Evolutionary conservation across 2,888 invertebrate genomes (phyloP), one percentile per base, ranked within the genome.

Genomic region (Drosophila lutescens): DNA sequence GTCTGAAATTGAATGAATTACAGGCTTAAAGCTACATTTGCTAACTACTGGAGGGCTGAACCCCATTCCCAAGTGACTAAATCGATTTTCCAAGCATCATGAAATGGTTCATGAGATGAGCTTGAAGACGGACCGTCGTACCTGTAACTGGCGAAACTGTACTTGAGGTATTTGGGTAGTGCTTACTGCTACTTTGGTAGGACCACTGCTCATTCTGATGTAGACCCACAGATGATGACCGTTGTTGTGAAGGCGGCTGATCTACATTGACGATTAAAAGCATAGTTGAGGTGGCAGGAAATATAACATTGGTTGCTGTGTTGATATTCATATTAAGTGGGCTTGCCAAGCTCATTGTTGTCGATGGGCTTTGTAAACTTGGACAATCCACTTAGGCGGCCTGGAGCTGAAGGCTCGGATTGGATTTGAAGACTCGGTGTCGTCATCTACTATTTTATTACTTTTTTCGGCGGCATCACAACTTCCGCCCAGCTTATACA

Each of bases 401-500:
- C 95, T 1, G 94, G 94, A n/a, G 88, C 94, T 94, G 4, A n/a
- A n/a, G 92, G 92, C 15, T 93, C 91, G 91, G 93, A 95, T 91
- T 91, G n/a, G 95, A 93, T 93, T 94, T 60, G 92, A 93, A 91
- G 94, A 93, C 82, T 95, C 95, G 53, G 94, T 94, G 86, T 94
- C 94, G 86, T 95, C 93, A 84, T 95, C 95, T 66, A 94, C 95
- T 0, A 94, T 92, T 92, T 95, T 94, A 86, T 81, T 77, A 86
- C 66, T 66, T 34, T 94, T 92, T 80, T 95, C 94, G 91, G 95
- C 95, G 93, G 97, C 95, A 90, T 96, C 95, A 90, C 96, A 95
- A 90, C 97, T 95, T 87, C 96, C 96, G 86, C 96, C 96, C 81
- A 96, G 92, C 89, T 96, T 95, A 88, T 95, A n/a, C 95, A 91